Percentiles rank a stretch among this genome's conserved stretches.
These are phyloP conservation scores for Agapetus fuscipes DNA, from an alignment of 2,888 invertebrate genomes.

Conservation along the genomic window DNA sequence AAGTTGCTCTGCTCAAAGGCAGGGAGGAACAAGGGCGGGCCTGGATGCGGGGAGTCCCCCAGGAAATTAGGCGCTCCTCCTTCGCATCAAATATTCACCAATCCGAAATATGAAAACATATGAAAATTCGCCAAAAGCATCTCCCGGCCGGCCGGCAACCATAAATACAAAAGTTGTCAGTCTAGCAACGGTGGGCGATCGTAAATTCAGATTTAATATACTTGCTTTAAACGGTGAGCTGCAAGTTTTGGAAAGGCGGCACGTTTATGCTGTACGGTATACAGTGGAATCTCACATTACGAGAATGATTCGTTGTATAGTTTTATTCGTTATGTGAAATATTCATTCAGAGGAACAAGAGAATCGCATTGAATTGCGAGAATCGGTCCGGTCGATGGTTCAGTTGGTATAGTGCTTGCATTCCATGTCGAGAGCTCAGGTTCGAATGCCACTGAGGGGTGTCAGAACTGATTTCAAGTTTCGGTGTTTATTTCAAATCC, in stretches of 20 bases:
- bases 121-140: background rate
- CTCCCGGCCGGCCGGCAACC: background rate
- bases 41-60: conserved; percentile 3
- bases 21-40: background rate
- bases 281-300: too few species aligned
- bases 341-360: too few species aligned
- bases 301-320: too few species aligned
- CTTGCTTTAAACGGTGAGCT: background rate
- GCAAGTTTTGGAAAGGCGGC: background rate
- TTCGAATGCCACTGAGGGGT: too few species aligned
- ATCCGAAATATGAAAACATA: conserved; percentile 10
- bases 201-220: background rate
- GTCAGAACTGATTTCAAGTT: too few species aligned
- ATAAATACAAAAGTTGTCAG: background rate
- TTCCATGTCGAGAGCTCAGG: too few species aligned
- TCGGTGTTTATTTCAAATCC: too few species aligned
- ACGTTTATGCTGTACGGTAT: too few species aligned
- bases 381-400: too few species aligned
- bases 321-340: too few species aligned
- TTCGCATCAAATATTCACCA: conserved; percentile 13
- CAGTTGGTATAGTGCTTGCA: too few species aligned
- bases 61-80: conserved; percentile 16
- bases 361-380: too few species aligned
- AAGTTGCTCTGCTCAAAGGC: conserved; percentile 1
- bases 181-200: background rate